These are phyloP conservation scores for Delia radicum DNA, from an alignment of 1,140 invertebrate species.

Conservation along the genomic window DNA sequence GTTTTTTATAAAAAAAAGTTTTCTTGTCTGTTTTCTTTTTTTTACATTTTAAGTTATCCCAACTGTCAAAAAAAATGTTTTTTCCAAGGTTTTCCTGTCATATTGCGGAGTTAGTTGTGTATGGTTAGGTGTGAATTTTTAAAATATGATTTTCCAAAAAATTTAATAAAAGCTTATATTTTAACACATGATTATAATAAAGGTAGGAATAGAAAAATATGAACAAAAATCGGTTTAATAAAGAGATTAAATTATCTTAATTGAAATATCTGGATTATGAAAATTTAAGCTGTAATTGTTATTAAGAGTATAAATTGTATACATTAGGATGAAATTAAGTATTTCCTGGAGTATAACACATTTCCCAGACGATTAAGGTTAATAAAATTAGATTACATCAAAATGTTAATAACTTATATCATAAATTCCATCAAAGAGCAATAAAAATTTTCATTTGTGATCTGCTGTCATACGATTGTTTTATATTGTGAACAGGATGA, in stretches of 20 bases:
- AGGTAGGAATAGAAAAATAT: neutral
- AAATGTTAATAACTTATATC: too few species aligned
- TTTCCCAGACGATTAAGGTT: too few species aligned
- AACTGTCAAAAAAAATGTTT: constrained; percentile 4
- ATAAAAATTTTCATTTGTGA: too few species aligned
- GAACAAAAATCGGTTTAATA: neutral
- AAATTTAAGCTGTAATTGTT: too few species aligned
- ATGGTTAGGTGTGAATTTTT: neutral
- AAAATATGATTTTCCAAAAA: neutral
- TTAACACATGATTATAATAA: neutral
- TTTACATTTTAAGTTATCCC: constrained; percentile 8
- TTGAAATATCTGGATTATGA: neutral
- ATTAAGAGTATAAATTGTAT: too few species aligned
- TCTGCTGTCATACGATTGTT: too few species aligned
- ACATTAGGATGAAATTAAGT: too few species aligned
- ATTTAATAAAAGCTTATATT: neutral
- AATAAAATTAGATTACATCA: too few species aligned
- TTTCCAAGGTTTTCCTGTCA: neutral
- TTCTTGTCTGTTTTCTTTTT: neutral
- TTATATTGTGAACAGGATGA: too few species aligned
- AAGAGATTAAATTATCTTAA: neutral
- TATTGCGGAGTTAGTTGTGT: neutral
- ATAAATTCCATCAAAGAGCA: too few species aligned
- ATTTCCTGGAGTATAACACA: too few species aligned
- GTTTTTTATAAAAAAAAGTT: neutral